phyloP scores from a whole-genome alignment of 2,113 vertebrate genomes.

The Ailurus styani region DNA sequence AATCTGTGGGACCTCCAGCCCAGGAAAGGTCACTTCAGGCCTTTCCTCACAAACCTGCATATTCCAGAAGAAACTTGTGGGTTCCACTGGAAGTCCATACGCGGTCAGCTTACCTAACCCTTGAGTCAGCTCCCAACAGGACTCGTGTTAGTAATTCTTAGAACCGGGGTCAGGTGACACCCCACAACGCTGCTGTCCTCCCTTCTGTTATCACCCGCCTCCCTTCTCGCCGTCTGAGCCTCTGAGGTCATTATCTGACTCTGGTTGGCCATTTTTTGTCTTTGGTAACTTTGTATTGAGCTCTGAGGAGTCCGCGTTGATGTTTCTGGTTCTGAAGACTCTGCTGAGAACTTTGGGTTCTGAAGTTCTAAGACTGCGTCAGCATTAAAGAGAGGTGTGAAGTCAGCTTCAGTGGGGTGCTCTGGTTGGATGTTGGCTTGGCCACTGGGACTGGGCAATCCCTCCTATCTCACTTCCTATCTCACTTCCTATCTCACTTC shows the following conservation, averaged over 20 bases:
- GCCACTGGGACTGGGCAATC: background rate
- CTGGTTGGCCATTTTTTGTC: background rate
- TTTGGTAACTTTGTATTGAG: background rate
- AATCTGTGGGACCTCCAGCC: background rate
- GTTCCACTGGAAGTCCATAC: background rate
- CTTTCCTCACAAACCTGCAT: too few species aligned
- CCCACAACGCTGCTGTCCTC: accelerated
- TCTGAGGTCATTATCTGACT: background rate
- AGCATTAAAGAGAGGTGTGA: background rate
- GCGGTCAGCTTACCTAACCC: background rate
- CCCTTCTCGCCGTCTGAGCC: background rate
- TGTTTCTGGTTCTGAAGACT: background rate
- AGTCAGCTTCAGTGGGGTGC: background rate
- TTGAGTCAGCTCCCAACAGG: background rate
- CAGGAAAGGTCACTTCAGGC: too few species aligned
- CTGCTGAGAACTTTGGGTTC: background rate
- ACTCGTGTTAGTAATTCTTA: background rate
- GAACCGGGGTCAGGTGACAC: background rate
- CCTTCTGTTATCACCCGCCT: too few species aligned
- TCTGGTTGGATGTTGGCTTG: background rate
- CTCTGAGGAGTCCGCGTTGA: background rate
- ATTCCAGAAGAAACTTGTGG: background rate
- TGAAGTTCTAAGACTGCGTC: background rate
- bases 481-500: background rate
- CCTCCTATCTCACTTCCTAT: background rate